These are phyloP conservation scores for Ceyx erithaca DNA, from an alignment of 2,797 vertebrate genomes.

Conservation along the genomic window DNA sequence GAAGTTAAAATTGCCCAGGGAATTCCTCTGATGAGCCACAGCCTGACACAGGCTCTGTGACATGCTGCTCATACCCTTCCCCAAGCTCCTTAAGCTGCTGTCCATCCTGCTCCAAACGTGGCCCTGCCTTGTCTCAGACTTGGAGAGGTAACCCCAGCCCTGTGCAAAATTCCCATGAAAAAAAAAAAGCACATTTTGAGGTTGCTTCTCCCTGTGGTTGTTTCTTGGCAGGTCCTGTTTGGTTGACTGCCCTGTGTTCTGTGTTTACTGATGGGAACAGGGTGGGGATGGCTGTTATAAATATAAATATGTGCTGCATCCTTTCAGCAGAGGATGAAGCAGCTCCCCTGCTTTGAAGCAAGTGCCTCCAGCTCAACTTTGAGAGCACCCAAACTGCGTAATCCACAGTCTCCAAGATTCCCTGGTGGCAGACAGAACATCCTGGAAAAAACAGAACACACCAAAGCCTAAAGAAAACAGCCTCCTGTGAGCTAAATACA, in stretches of 20 bases:
- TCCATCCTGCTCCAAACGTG: not conserved
- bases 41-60: not conserved
- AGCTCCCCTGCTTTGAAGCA: not conserved
- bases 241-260: not conserved
- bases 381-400: not conserved
- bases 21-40: not conserved
- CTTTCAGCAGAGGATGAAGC: constrained; percentile 12
- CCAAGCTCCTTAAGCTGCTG: not conserved
- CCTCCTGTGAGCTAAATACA: constrained; percentile 55
- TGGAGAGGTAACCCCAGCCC: not conserved
- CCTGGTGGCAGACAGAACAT: constrained; percentile 50
- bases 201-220: not conserved
- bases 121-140: not conserved
- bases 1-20: not conserved
- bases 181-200: not conserved
- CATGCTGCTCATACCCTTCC: not conserved
- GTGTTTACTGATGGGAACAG: constrained; percentile 26
- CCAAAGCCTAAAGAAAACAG: constrained; percentile 37
- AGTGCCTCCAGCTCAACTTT: not conserved
- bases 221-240: not conserved
- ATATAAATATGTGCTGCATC: constrained; percentile 26
- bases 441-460: not conserved
- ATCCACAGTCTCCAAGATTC: not conserved
- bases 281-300: constrained; percentile 15
- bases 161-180: not conserved